Conservation (phyloP, 30 jellyfish, hydroid and myxozoan genomes). For the Aurelia sp. region DNA sequence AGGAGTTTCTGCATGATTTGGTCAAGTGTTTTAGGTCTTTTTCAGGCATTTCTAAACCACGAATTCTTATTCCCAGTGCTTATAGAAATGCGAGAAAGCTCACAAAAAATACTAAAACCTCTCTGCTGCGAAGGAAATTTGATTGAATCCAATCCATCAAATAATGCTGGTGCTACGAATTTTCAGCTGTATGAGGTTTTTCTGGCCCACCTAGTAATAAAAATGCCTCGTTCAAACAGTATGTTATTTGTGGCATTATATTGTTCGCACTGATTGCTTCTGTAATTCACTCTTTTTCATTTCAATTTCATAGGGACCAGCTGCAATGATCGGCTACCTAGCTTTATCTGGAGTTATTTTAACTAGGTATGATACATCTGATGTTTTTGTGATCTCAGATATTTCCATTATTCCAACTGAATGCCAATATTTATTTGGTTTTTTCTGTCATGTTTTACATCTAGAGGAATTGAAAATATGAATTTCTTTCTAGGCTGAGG, state of each 20-base stretch:
- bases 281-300: background rate
- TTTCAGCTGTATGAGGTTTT: too few species aligned
- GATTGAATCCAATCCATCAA: too few species aligned
- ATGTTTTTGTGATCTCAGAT: too few species aligned
- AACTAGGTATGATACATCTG: slow-evolving; percentile 67
- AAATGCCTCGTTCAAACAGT: background rate
- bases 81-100: too few species aligned
- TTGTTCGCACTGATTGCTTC: background rate
- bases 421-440: background rate
- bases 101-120: too few species aligned
- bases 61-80: too few species aligned
- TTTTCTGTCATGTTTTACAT: background rate
- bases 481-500: slow-evolving; percentile 66
- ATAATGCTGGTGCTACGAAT: too few species aligned
- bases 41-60: too few species aligned
- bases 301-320: slow-evolving; percentile 75
- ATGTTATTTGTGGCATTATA: background rate
- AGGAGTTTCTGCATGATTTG: too few species aligned
- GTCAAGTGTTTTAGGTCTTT: too few species aligned
- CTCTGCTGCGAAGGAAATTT: too few species aligned
- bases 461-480: background rate
- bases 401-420: background rate
- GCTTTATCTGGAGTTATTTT: slow-evolving; percentile 83
- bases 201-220: background rate
- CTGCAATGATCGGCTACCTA: slow-evolving; percentile 86